Base-by-base conservation (phyloP, 2,113 vertebrate species). In the Ammodramus savannarum region DNA sequence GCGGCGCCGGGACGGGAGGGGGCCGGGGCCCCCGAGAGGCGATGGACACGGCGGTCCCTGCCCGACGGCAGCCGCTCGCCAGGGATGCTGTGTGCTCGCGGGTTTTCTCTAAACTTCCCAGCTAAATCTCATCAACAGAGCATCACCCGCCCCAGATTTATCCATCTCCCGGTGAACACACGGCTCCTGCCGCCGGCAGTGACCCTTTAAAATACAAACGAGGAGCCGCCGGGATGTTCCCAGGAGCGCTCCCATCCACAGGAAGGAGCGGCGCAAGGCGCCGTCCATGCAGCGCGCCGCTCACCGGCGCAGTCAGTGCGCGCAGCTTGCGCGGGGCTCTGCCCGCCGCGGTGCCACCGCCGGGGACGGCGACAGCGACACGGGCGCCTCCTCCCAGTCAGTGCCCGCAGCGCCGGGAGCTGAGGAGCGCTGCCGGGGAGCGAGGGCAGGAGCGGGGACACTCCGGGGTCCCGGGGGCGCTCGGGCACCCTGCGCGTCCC, bases 21-120 rank as follows among this genome's bases (percentile, higher is more conserved):
- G 34, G 10, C 29, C 39, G 25, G 44, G n/a, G 22, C 25, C 27
- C 77, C 26, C 68, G 2, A 29, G 4, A 16, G 34, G 26, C 6
- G 19, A 3, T 6, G n/a, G 27, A 1, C 38, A 19, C 59, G 5
- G 14, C 16, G 12, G 19, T 3, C 34, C 61, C 19, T 5, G 26
- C 4, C 3, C 13, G 26, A 7, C 6, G 7, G 9, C 73, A n/a
- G 58, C 8, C 6, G 3, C n/a, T 21, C 16, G 16, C 27, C 4
- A 2, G 16, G 2, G 62, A 1, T 19, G 62, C 65, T 8, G 16
- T 1, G 2, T 2, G 18, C 10, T 12, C 25, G 0, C 13, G 58
- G 10, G 34, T 23, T 9, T 29, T 26, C 25, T 29, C 5, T 14
- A 44, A 68, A 57, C 31, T 51, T 84, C 51, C 16, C 5, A 29